Evolutionary conservation across 2,113 vertebrate species (phyloP).

Genomic region (Cottus gobio): DNA sequence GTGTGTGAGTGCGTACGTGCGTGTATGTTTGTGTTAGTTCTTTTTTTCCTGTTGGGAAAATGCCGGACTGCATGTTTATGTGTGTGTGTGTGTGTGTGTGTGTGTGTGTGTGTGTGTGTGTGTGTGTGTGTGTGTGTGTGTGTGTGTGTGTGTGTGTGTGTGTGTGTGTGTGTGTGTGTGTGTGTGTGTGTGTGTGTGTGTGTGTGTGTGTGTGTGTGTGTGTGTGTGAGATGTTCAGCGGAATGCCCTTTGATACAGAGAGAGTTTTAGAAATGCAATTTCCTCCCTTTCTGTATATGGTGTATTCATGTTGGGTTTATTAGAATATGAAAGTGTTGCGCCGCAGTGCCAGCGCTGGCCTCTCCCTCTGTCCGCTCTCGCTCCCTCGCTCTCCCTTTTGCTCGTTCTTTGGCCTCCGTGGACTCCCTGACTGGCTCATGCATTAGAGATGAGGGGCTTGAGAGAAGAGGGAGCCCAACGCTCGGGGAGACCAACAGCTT

Average conservation of each 20-base stretch:
- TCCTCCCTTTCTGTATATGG: conserved; percentile 77
- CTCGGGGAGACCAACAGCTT: conserved; percentile 74
- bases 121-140: conserved; percentile 81
- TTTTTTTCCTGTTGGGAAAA: conserved; percentile 79
- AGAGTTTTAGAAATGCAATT: conserved; percentile 99
- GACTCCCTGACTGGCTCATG: conserved; percentile 79
- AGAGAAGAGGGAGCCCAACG: conserved; percentile 73
- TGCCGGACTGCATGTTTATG: conserved; percentile 86
- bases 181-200: conserved; percentile 80
- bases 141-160: conserved; percentile 86
- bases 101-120: conserved; percentile 82
- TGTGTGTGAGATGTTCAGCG: conserved; percentile 92
- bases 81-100: conserved; percentile 86
- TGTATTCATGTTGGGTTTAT: conserved; percentile 92
- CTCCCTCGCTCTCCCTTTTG: conserved; percentile 52
- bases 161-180: conserved; percentile 86
- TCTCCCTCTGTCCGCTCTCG: conserved; percentile 70
- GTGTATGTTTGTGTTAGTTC: conserved; percentile 72
- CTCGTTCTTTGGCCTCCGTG: conserved; percentile 66
- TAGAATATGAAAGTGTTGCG: conserved; percentile 99
- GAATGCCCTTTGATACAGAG: conserved; percentile 94
- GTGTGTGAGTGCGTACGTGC: conserved; percentile 59
- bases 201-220: conserved; percentile 81
- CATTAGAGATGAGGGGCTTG: conserved; percentile 82
- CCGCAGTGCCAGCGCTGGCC: conserved; percentile 85